Evolutionary conservation across 2,797 vertebrate genomes (phyloP).

Genomic region (Fringilla coelebs): DNA sequence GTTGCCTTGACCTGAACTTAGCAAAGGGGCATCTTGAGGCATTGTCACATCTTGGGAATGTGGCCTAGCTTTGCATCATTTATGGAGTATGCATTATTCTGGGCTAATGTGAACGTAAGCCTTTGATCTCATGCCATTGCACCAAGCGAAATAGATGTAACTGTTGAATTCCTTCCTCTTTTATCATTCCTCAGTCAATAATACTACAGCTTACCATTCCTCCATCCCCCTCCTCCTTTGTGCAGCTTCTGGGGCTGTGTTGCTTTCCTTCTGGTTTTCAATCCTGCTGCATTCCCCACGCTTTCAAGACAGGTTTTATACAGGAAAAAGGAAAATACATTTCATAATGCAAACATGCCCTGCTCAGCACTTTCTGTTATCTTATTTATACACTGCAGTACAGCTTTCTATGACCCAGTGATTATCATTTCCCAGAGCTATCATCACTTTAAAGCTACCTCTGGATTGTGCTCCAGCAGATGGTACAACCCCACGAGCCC

Average conservation of each 20-base stretch:
- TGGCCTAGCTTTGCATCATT: constrained; percentile 72
- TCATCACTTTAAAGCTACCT: constrained; percentile 77
- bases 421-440: constrained; percentile 79
- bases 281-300: constrained; percentile 62
- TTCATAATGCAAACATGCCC: constrained; percentile 77
- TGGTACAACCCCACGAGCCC: constrained; percentile 58
- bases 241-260: constrained; percentile 69
- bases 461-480: constrained; percentile 73
- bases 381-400: constrained; percentile 80
- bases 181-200: constrained; percentile 75
- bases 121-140: constrained; percentile 72
- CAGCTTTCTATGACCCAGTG: constrained; percentile 76
- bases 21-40: constrained; percentile 60
- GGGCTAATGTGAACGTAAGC: constrained; percentile 74
- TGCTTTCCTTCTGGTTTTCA: constrained; percentile 68
- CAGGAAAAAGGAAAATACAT: constrained; percentile 73
- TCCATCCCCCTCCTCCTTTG: constrained; percentile 71
- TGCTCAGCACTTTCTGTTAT: constrained; percentile 80
- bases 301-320: constrained; percentile 73
- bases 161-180: constrained; percentile 68
- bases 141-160: constrained; percentile 68
- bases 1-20: constrained; percentile 68
- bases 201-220: constrained; percentile 72
- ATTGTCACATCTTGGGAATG: constrained; percentile 69
- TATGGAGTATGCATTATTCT: constrained; percentile 74